Percentiles rank a stretch among this genome's conserved stretches.
Conservation (phyloP, 30 jellyfish, hydroid and myxozoan species). For the Chrysaora quinquecirrha region DNA sequence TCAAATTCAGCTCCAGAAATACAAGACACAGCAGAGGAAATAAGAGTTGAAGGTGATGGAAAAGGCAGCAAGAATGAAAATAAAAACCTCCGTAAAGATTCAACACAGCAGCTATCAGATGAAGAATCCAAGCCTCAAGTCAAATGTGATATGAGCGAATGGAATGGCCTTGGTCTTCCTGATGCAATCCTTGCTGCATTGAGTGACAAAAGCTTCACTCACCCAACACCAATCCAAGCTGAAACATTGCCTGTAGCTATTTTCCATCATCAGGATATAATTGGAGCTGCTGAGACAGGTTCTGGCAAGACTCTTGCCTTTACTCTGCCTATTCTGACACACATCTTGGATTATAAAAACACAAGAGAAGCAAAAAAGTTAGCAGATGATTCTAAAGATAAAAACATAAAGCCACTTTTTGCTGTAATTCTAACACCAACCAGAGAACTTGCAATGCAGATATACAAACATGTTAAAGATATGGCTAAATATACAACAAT, state of each 20-base stretch:
- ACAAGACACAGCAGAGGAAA: background rate
- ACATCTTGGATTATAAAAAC: conserved; percentile 63
- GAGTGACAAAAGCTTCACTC: conserved; percentile 69
- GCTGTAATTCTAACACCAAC: conserved; percentile 95
- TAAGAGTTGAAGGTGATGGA: background rate
- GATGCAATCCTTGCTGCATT: conserved; percentile 68
- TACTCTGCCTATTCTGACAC: conserved; percentile 82
- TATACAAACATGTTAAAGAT: conserved; percentile 43
- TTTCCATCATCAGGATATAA: conserved; percentile 70
- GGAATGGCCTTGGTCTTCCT: conserved; percentile 94
- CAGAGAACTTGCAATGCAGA: conserved; percentile 95
- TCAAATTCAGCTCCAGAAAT: background rate
- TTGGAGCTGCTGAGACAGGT: conserved; percentile 99
- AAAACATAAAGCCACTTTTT: conserved; percentile 40
- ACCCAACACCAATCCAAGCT: conserved; percentile 90
- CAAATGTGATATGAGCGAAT: conserved; percentile 77
- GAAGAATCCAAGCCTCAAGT: background rate
- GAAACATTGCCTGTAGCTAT: conserved; percentile 84
- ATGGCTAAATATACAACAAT: conserved; percentile 64
- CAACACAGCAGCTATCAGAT: background rate
- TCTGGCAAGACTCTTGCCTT: conserved; percentile 97
- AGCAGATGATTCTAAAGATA: background rate
- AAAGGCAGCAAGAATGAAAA: background rate
- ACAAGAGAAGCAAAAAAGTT: background rate
- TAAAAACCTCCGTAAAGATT: no score